phyloP scores from a whole-genome alignment of 2,888 invertebrate genomes.

The Dioctria rufipes region DNA sequence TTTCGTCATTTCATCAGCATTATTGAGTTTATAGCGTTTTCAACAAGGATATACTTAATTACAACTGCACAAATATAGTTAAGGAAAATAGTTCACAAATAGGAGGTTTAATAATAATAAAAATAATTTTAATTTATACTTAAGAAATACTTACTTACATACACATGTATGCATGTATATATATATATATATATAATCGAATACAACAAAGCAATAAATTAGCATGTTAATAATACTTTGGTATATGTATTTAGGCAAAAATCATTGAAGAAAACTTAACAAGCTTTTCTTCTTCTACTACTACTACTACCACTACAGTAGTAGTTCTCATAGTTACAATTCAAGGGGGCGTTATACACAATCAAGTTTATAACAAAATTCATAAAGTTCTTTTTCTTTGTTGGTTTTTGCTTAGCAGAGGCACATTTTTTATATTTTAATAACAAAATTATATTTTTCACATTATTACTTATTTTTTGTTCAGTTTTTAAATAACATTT shows the following conservation, averaged over 20 bases:
- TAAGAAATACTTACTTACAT: too few relatives aligned
- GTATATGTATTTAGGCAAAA: neutral
- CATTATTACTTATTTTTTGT: neutral
- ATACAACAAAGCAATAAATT: slow-evolving; percentile 40
- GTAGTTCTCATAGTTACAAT: slow-evolving; percentile 18
- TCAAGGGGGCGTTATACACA: neutral
- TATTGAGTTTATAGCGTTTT: slow-evolving; percentile 56
- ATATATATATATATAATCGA: slow-evolving; percentile 15
- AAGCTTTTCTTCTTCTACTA: neutral
- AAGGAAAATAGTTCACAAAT: slow-evolving; percentile 19
- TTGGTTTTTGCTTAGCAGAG: slow-evolving; percentile 56
- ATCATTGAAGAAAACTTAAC: slow-evolving; percentile 33
- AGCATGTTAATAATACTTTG: neutral
- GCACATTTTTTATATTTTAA: slow-evolving; percentile 48
- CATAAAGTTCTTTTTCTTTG: slow-evolving; percentile 5
- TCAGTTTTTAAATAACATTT: slow-evolving; percentile 15
- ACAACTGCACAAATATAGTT: slow-evolving; percentile 45
- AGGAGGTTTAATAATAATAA: neutral
- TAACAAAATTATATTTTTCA: slow-evolving; percentile 28
- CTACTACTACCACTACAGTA: slow-evolving; percentile 7
- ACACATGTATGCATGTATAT: too few relatives aligned
- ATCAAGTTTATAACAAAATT: slow-evolving; percentile 28
- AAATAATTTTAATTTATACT: too few relatives aligned
- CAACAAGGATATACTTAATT: slow-evolving; percentile 58
- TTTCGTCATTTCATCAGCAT: slow-evolving; percentile 36